These are phyloP conservation scores for Mastomys natalensis DNA, from an alignment of 2,113 vertebrate genomes.

Conservation along the genomic window DNA sequence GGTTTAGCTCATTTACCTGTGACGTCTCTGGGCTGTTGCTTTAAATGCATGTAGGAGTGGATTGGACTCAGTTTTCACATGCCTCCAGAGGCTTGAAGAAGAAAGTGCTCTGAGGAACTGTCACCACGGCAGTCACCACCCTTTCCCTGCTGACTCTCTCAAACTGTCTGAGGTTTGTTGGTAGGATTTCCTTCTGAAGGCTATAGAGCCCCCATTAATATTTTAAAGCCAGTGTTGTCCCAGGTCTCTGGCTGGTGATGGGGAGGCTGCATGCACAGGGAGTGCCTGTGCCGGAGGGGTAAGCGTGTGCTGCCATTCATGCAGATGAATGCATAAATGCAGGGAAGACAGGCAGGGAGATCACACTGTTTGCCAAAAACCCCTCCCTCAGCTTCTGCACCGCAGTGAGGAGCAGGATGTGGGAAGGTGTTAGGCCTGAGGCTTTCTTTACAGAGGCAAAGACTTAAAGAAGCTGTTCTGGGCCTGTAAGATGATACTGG, in stretches of 20 bases:
- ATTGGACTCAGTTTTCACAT: not conserved
- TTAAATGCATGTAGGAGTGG: not conserved
- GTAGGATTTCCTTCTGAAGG: not conserved
- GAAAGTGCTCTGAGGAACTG: not conserved
- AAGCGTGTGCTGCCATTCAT: too few relatives aligned
- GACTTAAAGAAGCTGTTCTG: not conserved
- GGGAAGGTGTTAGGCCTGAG: not conserved
- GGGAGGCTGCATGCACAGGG: not conserved
- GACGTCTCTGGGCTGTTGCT: not conserved
- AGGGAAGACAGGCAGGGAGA: fast-evolving
- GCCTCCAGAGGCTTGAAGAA: not conserved
- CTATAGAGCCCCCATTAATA: not conserved
- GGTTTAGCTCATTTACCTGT: not conserved
- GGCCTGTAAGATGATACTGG: not conserved
- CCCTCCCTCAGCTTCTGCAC: not conserved
- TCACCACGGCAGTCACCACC: fast-evolving
- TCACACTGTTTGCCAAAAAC: not conserved
- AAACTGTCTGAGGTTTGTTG: not conserved
- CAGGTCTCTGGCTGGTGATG: not conserved
- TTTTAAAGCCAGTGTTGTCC: not conserved
- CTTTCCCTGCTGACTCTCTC: not conserved
- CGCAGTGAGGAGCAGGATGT: not conserved
- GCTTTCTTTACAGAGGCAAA: not conserved
- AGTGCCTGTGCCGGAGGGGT: too few relatives aligned
- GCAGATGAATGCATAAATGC: too few relatives aligned